Conservation (phyloP, 2,797 vertebrate genomes). For the Anas capensis region DNA sequence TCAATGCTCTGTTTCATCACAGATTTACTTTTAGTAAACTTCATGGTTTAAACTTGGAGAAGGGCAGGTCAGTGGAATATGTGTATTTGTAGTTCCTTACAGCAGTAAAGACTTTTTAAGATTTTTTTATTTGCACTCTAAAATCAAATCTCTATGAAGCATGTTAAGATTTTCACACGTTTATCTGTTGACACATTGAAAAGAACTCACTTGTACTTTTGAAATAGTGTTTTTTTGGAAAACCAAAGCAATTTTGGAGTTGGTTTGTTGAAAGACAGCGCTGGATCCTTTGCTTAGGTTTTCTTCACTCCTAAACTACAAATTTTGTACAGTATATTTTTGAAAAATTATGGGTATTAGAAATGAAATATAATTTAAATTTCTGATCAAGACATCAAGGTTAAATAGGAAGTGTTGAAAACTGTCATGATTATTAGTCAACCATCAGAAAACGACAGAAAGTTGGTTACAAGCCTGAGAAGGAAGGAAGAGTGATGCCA, state of each 20-base stretch:
- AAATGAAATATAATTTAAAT: not conserved
- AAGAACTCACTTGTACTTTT: not conserved
- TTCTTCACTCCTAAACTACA: not conserved
- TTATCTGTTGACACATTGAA: not conserved
- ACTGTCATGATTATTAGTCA: not conserved
- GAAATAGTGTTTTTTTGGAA: not conserved
- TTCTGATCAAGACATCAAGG: not conserved
- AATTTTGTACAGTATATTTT: not conserved
- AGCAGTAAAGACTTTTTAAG: not conserved
- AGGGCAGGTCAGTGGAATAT: not conserved
- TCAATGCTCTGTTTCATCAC: not conserved
- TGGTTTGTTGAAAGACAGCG: not conserved
- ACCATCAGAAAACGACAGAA: not conserved
- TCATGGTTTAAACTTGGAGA: not conserved
- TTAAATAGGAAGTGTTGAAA: not conserved
- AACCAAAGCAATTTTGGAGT: not conserved
- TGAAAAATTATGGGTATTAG: not conserved
- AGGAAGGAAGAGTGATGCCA: not conserved
- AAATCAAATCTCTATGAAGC: not conserved
- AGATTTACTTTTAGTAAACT: not conserved
- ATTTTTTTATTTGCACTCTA: not conserved
- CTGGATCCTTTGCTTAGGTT: not conserved
- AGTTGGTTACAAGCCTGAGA: not conserved
- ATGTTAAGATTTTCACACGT: not conserved
- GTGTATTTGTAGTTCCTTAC: not conserved